A percentile compares a stretch with the other conserved stretches of the same genome.
Conservation (phyloP, 2,888 invertebrate genomes). For the Agriopis marginaria region DNA sequence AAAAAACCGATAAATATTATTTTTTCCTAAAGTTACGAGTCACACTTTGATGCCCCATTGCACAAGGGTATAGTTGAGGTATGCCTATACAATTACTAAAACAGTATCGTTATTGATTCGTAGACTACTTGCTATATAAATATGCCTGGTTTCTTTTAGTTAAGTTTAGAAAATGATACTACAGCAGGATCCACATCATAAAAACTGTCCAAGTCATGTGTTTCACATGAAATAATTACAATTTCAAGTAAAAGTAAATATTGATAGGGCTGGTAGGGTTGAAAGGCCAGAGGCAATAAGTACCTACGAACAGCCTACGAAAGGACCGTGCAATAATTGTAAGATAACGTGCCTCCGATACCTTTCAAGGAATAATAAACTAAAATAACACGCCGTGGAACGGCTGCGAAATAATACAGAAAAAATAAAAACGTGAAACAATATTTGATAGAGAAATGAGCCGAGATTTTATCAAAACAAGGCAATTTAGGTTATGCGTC, state of each 20-base stretch:
- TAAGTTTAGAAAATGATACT: no score
- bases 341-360: slow-evolving; percentile 22
- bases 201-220: no score
- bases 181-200: no score
- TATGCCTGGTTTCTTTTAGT: no score
- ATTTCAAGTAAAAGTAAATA: slow-evolving; percentile 1
- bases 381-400: slow-evolving; percentile 16
- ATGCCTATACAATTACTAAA: no score
- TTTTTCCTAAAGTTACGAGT: no score
- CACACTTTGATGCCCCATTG: no score
- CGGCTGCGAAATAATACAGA: slow-evolving; percentile 4
- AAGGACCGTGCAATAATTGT: slow-evolving; percentile 9
- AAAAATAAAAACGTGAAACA: slow-evolving; percentile 3
- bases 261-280: not conserved
- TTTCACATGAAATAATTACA: not conserved
- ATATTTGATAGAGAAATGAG: slow-evolving; percentile 18
- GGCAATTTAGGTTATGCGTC: not conserved
- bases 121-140: no score
- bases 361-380: slow-evolving; percentile 14
- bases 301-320: not conserved
- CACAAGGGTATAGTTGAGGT: no score
- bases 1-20: no score
- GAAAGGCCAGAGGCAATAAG: not conserved
- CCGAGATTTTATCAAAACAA: slow-evolving; percentile 10
- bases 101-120: no score